A percentile compares a stretch with the other conserved stretches of the same genome.
These are phyloP conservation scores for Molothrus ater DNA, from an alignment of 2,797 vertebrate species.

Conservation along the genomic window DNA sequence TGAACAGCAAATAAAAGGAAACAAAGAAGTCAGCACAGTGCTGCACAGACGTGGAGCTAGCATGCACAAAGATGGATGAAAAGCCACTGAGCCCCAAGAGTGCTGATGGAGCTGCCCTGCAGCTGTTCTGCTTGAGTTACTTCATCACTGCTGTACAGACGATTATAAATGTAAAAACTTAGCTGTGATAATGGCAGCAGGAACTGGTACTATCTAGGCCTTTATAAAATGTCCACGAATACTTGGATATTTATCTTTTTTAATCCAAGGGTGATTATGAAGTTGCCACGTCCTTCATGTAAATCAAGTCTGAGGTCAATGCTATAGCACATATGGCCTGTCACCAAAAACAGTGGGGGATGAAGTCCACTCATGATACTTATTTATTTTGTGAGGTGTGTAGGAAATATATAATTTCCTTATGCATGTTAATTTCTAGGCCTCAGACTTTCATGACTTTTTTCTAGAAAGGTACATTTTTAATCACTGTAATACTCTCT, in stretches of 20 bases:
- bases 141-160: neutral
- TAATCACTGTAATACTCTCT: neutral
- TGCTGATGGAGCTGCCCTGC: slow-evolving; percentile 21
- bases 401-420: neutral
- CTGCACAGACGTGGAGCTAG: neutral
- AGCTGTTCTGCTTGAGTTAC: neutral
- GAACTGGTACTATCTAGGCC: neutral
- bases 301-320: neutral
- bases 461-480: neutral
- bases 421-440: neutral
- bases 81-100: slow-evolving; percentile 30
- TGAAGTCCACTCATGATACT: neutral
- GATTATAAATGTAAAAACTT: neutral
- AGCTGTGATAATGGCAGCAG: neutral
- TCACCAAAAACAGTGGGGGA: neutral
- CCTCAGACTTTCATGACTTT: neutral
- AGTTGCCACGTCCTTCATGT: neutral
- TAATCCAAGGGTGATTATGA: neutral
- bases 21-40: slow-evolving; percentile 32
- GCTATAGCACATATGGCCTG: neutral
- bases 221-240: neutral
- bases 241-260: neutral
- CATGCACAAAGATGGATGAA: slow-evolving; percentile 1
- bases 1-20: slow-evolving; percentile 51
- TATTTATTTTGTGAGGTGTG: neutral